Percentiles rank a stretch among this genome's conserved stretches.
These are phyloP conservation scores for Mormyrops attenuatus DNA, from an alignment of 2,797 vertebrate genomes.

Conservation along the genomic window DNA sequence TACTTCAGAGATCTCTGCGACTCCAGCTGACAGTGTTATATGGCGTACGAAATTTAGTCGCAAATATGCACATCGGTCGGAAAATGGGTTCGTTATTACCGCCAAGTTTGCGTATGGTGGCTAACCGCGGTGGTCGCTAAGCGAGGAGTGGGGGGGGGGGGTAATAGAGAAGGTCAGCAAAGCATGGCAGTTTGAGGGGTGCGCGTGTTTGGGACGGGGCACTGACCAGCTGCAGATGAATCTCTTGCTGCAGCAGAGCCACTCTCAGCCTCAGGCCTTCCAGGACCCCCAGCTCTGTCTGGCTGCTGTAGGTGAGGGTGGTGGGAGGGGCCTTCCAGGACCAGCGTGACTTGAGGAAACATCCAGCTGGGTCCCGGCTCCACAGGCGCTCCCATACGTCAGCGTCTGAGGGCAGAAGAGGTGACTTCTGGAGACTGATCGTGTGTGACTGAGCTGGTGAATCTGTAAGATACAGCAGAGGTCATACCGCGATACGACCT, in stretches of 20 bases:
- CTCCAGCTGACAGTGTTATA: not conserved
- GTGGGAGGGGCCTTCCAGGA: constrained; percentile 30
- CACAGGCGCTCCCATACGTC: constrained; percentile 59
- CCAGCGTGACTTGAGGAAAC: constrained; percentile 38
- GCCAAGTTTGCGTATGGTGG: not conserved
- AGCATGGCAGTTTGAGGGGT: not conserved
- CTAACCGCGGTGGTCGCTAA: not conserved
- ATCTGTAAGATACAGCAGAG: not conserved
- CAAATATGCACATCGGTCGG: not conserved
- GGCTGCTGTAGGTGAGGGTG: constrained; percentile 49
- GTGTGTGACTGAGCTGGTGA: constrained; percentile 52
- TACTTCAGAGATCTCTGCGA: not conserved
- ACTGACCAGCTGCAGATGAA: constrained; percentile 46
- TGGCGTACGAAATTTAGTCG: not conserved
- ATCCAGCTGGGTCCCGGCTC: constrained; percentile 49
- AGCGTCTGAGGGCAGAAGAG: constrained; percentile 52
- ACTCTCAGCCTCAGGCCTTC: constrained; percentile 55
- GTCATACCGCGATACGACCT: constrained; percentile 23
- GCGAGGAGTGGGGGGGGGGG: not conserved
- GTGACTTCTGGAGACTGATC: constrained; percentile 55
- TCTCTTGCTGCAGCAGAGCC: constrained; percentile 57
- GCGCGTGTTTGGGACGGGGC: not conserved
- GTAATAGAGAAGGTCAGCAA: not conserved
- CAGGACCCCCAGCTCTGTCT: constrained; percentile 56
- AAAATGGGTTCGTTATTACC: not conserved